phyloP scores from a whole-genome alignment of 2,113 vertebrate genomes.

The Prionailurus viverrinus region DNA sequence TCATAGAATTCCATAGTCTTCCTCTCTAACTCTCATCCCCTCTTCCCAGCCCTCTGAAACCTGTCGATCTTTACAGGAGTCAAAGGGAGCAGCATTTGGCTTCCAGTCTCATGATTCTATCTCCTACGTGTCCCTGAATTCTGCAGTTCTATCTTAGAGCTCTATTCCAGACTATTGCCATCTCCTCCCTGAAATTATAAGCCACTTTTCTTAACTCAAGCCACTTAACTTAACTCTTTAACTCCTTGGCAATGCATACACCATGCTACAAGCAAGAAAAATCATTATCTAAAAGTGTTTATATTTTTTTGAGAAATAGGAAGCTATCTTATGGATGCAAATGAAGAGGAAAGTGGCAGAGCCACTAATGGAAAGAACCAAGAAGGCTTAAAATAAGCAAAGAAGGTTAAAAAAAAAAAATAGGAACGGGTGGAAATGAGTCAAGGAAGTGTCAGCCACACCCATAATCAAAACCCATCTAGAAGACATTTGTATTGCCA shows the following conservation, averaged over 20 bases:
- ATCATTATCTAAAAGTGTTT: background rate
- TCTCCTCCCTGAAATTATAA: background rate
- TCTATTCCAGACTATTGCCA: rapidly evolving
- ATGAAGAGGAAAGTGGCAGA: background rate
- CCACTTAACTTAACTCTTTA: background rate
- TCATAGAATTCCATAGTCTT: background rate
- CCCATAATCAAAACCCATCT: background rate
- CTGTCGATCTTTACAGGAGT: background rate
- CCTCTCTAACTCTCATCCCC: background rate
- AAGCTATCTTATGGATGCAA: background rate
- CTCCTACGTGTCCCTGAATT: background rate
- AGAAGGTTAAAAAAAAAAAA: background rate
- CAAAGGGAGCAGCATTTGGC: background rate
- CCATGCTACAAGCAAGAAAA: background rate
- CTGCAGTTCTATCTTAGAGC: background rate
- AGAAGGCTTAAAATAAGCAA: background rate
- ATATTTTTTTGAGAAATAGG: background rate
- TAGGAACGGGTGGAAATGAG: background rate
- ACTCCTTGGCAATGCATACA: background rate
- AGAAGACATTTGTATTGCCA: background rate
- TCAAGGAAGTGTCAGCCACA: background rate
- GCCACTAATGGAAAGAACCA: background rate
- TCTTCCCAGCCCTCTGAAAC: background rate
- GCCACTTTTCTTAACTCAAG: background rate
- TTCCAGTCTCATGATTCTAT: background rate